Conservation (phyloP, 2,888 invertebrate genomes). For the Anorthoa munda region DNA sequence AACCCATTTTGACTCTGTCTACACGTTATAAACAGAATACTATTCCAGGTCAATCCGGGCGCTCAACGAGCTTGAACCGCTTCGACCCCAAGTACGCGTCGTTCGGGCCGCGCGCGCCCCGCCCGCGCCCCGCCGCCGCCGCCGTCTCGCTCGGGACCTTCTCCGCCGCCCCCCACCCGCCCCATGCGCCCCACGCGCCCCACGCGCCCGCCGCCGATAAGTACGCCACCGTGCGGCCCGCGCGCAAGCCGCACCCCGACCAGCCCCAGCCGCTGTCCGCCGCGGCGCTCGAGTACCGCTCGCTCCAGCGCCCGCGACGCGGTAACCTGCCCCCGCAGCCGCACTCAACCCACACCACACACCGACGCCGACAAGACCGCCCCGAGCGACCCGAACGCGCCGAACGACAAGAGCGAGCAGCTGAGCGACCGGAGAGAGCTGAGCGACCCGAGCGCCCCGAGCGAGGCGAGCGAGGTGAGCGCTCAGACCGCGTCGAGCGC, state of each 20-base stretch:
- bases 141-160: slow-evolving; percentile 80
- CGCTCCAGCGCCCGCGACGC: slow-evolving; percentile 90
- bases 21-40: neutral
- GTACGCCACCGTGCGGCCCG: slow-evolving; percentile 87
- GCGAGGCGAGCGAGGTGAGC: slow-evolving; percentile 42
- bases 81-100: slow-evolving; percentile 92
- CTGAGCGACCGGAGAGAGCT: slow-evolving; percentile 86
- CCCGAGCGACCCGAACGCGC: slow-evolving; percentile 78
- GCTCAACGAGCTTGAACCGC: slow-evolving; percentile 89
- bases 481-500: slow-evolving; percentile 57
- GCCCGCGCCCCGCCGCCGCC: slow-evolving; percentile 85
- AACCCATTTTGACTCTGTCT: neutral
- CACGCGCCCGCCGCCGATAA: slow-evolving; percentile 76
- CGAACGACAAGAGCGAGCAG: slow-evolving; percentile 74
- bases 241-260: slow-evolving; percentile 75
- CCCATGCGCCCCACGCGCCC: slow-evolving; percentile 68
- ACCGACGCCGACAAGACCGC: slow-evolving; percentile 92
- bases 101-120: slow-evolving; percentile 89
- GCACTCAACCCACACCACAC: slow-evolving; percentile 78
- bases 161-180: slow-evolving; percentile 73
- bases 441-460: slow-evolving; percentile 66
- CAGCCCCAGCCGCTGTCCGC: slow-evolving; percentile 90
- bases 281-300: slow-evolving; percentile 91
- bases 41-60: slow-evolving; percentile 79
- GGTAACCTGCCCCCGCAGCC: slow-evolving; percentile 83